Evolutionary conservation across 2,888 invertebrate genomes (phyloP).

Genomic region (Scelioninae gen. 1): DNA sequence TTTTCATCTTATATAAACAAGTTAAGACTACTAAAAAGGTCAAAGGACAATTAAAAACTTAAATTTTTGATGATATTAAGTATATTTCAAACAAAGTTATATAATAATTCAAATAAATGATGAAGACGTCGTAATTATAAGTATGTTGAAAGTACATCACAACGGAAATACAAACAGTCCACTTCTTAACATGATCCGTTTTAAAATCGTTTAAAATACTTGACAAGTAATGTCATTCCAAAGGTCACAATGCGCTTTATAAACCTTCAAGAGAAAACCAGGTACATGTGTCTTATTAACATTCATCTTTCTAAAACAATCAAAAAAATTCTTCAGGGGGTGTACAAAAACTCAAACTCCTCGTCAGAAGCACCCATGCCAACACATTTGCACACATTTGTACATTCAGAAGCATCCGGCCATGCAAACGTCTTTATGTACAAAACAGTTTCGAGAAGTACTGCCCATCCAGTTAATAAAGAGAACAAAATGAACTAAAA

Average conservation of each 20-base stretch:
- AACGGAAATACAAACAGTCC: slow-evolving; percentile 62
- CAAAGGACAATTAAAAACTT: no score
- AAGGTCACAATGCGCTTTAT: slow-evolving; percentile 34
- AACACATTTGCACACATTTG: slow-evolving; percentile 15
- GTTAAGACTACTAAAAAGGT: neutral
- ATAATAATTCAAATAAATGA: slow-evolving; percentile 63
- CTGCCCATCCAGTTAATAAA: neutral
- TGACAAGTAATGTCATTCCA: slow-evolving; percentile 44
- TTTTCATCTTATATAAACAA: no score
- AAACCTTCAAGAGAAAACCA: slow-evolving; percentile 50
- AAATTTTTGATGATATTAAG: slow-evolving; percentile 50
- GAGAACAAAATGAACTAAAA: slow-evolving; percentile 4
- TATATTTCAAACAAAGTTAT: slow-evolving; percentile 65
- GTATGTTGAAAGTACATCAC: slow-evolving; percentile 62
- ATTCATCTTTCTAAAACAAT: slow-evolving; percentile 32
- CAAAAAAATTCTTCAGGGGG: slow-evolving; percentile 29
- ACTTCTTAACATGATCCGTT: slow-evolving; percentile 40
- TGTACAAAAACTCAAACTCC: slow-evolving; percentile 49
- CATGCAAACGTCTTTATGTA: slow-evolving; percentile 35
- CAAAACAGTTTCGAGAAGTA: slow-evolving; percentile 11
- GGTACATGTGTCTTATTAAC: slow-evolving; percentile 51
- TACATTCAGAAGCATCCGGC: slow-evolving; percentile 8
- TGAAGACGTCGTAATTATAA: slow-evolving; percentile 45
- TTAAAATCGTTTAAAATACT: slow-evolving; percentile 54
- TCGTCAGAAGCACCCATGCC: slow-evolving; percentile 24